Percentiles rank a stretch among this genome's conserved stretches.
These are phyloP conservation scores for Mustelus asterias DNA, from an alignment of 2,113 vertebrate species.

Conservation along the genomic window DNA sequence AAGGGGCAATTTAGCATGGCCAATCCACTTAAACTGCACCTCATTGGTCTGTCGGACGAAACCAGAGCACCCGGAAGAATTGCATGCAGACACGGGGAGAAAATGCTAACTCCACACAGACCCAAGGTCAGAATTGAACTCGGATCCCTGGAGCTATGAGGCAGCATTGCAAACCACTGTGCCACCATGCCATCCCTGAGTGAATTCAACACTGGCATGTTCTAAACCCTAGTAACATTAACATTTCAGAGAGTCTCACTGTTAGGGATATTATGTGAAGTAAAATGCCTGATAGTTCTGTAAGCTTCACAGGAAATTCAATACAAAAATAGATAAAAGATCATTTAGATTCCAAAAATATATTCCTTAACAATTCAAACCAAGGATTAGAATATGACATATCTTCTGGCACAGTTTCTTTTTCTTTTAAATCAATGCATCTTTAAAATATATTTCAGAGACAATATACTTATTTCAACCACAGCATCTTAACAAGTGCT, in stretches of 20 bases:
- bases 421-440: constrained; percentile 4
- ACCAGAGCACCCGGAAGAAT: too few relatives aligned
- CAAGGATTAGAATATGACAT: background rate
- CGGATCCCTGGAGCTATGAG: too few relatives aligned
- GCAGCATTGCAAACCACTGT: too few relatives aligned
- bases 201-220: background rate
- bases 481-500: background rate
- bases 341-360: background rate
- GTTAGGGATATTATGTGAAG: background rate
- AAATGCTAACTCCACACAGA: too few relatives aligned
- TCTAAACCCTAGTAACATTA: background rate
- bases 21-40: too few relatives aligned
- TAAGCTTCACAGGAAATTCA: background rate
- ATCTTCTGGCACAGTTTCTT: background rate
- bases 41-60: too few relatives aligned
- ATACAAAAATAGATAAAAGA: background rate
- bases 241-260: background rate
- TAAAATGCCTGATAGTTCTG: background rate
- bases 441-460: background rate
- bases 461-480: background rate
- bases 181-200: background rate
- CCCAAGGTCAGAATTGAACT: too few relatives aligned
- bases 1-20: too few relatives aligned
- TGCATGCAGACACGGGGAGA: too few relatives aligned
- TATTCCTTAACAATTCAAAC: background rate